Base-by-base conservation (phyloP, 2,113 vertebrate species). In the Xyrauchen texanus region DNA sequence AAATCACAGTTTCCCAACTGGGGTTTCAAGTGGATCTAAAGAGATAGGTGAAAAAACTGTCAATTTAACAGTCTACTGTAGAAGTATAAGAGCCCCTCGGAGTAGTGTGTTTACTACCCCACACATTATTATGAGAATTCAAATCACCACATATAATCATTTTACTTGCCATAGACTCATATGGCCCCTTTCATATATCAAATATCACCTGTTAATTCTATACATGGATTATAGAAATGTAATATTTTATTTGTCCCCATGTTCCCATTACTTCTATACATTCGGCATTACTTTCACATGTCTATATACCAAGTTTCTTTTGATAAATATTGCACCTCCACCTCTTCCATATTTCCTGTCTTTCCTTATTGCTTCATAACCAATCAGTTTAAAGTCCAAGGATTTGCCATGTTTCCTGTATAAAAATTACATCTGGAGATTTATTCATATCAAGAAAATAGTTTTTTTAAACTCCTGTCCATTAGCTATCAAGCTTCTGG, bases 101-200 rank as follows among this genome's bases (percentile, higher is more conserved):
- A n/a, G n/a, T n/a, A n/a, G 62, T 65, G 5, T 42, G 44, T 11
- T 9, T 63, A 5, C 62, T 45, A 65, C 44, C 63, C 63, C 11
- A 65, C 45, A 46, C 8, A 46, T 0, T 42, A 64, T 44, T 64
- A 6, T n/a, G 42, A 45, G 11, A 42, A 66, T 65, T 46, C 4
- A 46, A 66, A 8, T 66, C 63, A 46, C 44, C 12, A 46, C 63
- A 66, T 4, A 65, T 65, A 45, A 65, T 46, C 42, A 65, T 65
- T 65, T 66, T 66, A 44, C 8, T 66, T 46, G 63, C n/a, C 3
- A n/a, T n/a, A 8, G n/a, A 46, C 44, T 46, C 44, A 42, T 12
- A 46, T 66, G 13, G 44, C 13, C 5, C 4, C 46, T 66, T 66
- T n/a, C 63, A 66, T n/a, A n/a, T n/a, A n/a, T n/a, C n/a, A 12